Percentiles rank a stretch among this genome's conserved stretches.
Conservation (phyloP, 1,140 invertebrate species). For the Phenacoccus solenopsis region DNA sequence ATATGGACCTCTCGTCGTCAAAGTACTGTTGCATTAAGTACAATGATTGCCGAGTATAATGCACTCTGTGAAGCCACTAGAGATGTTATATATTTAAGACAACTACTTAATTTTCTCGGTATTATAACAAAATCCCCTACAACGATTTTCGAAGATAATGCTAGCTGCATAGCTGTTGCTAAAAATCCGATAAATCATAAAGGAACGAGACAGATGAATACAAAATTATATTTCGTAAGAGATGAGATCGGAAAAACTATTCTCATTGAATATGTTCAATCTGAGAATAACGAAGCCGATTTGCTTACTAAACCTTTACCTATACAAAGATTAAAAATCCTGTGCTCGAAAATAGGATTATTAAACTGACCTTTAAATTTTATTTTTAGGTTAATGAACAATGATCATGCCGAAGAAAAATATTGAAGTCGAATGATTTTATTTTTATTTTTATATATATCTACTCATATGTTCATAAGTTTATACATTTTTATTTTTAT, state of each 20-base stretch:
- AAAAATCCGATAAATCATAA: conserved; percentile 6
- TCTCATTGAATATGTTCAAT: too few species aligned
- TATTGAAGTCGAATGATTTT: too few species aligned
- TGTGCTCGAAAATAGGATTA: too few species aligned
- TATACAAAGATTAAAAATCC: too few species aligned
- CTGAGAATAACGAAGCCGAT: too few species aligned
- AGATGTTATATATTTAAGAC: background rate
- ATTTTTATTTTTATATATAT: too few species aligned
- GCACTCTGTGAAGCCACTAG: conserved; percentile 23
- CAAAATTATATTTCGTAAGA: conserved; percentile 21
- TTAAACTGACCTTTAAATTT: too few species aligned
- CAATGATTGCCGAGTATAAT: conserved; percentile 34
- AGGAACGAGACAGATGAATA: conserved; percentile 18
- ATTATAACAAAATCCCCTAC: background rate
- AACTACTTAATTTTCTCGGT: background rate
- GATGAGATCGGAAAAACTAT: background rate
- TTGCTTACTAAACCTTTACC: too few species aligned
- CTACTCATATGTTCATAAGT: too few species aligned
- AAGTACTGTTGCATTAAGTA: conserved; percentile 30
- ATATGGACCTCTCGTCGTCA: conserved; percentile 27
- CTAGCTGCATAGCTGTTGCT: background rate
- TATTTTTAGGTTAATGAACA: too few species aligned
- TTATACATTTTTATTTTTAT: too few species aligned
- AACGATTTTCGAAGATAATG: conserved; percentile 18
- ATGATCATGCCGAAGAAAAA: too few species aligned